Percentiles rank a stretch among this genome's conserved stretches.
Conservation (phyloP, 2,797 vertebrate genomes). For the Carapus acus region DNA sequence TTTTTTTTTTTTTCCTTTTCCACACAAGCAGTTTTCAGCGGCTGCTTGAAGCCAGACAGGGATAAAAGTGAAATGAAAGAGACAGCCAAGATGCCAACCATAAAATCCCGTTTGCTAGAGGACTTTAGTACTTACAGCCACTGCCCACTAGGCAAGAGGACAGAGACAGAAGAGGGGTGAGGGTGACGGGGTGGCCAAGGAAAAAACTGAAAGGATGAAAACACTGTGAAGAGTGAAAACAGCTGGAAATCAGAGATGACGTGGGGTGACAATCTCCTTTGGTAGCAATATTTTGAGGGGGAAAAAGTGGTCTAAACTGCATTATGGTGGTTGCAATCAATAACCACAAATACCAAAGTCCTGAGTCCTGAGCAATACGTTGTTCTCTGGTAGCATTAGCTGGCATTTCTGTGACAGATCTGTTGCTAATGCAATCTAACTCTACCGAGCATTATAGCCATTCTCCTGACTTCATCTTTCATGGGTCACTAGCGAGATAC, state of each 20-base stretch:
- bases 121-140: conserved; percentile 61
- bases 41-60: conserved; percentile 60
- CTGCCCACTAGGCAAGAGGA: conserved; percentile 53
- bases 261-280: conserved; percentile 55
- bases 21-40: conserved; percentile 48
- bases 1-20: conserved; percentile 66
- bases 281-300: conserved; percentile 69
- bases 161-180: conserved; percentile 21
- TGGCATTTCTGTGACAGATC: conserved; percentile 30
- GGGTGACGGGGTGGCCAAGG: conserved; percentile 3
- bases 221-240: conserved; percentile 30
- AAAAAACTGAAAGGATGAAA: neutral
- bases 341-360: conserved; percentile 69
- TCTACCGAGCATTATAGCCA: conserved; percentile 45
- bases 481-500: conserved; percentile 49
- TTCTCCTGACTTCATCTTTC: conserved; percentile 45
- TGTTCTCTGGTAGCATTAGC: conserved; percentile 38
- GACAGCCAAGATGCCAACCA: conserved; percentile 63
- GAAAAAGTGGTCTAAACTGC: conserved; percentile 62
- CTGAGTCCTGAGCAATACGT: conserved; percentile 35
- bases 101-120: conserved; percentile 68
- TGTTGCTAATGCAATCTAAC: conserved; percentile 47
- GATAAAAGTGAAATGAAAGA: conserved; percentile 65
- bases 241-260: conserved; percentile 54
- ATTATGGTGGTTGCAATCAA: conserved; percentile 63